These are phyloP conservation scores for Chinchilla lanigera DNA, from an alignment of 2,113 vertebrate genomes.

Conservation along the genomic window DNA sequence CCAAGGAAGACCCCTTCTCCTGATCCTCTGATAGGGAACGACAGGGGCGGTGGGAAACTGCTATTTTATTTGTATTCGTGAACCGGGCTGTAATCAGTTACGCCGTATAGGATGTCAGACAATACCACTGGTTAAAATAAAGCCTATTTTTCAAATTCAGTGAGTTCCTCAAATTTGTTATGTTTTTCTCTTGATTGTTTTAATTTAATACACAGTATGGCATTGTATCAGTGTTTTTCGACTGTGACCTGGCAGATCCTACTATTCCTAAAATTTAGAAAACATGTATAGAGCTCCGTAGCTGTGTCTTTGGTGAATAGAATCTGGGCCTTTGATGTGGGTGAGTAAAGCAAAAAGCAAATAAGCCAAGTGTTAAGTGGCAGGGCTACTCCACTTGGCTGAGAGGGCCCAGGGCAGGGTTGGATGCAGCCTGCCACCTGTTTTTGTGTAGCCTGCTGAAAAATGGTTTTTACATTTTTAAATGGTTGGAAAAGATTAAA, in stretches of 20 bases:
- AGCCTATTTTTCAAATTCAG: constrained; percentile 90
- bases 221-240: neutral
- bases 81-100: constrained; percentile 86
- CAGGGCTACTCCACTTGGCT: neutral
- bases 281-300: neutral
- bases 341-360: neutral
- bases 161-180: constrained; percentile 63
- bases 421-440: neutral
- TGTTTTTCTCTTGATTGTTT: neutral
- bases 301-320: neutral
- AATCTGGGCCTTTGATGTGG: neutral
- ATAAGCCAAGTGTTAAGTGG: neutral
- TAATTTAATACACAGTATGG: neutral
- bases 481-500: constrained; percentile 34
- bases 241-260: neutral
- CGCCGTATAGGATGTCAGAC: constrained; percentile 85
- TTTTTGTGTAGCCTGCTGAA: neutral
- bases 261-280: neutral
- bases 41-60: constrained; percentile 69
- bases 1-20: constrained; percentile 58
- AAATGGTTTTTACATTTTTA: constrained; percentile 15
- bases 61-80: constrained; percentile 82
- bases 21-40: constrained; percentile 40
- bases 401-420: neutral
- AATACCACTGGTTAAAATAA: constrained; percentile 90